Evolutionary conservation across 1,140 invertebrate genomes (phyloP).

Genomic region (Listronotus oregonensis): DNA sequence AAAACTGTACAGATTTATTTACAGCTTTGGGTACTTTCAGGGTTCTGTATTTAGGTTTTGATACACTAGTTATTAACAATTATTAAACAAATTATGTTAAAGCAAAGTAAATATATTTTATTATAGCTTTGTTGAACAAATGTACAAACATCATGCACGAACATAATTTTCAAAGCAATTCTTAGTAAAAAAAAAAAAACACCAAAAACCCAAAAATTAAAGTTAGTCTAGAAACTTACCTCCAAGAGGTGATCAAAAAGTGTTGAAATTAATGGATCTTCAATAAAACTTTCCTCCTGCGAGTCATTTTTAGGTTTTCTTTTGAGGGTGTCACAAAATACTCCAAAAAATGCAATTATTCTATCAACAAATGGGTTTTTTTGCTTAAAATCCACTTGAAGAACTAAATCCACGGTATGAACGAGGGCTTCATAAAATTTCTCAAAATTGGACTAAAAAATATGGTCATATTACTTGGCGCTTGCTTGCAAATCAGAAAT

Average conservation of each 20-base stretch:
- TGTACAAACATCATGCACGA: too few relatives aligned
- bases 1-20: too few relatives aligned
- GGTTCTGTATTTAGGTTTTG: too few relatives aligned
- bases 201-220: too few relatives aligned
- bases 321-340: background rate
- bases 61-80: too few relatives aligned
- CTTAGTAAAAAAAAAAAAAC: too few relatives aligned
- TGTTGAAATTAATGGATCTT: background rate
- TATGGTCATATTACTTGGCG: background rate
- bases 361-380: conserved; percentile 3
- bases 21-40: too few relatives aligned
- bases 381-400: background rate
- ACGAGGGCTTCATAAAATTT: conserved; percentile 1
- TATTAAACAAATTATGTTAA: too few relatives aligned
- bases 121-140: too few relatives aligned
- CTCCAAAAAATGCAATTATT: background rate
- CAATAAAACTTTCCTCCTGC: background rate
- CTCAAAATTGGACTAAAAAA: background rate
- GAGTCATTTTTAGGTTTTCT: background rate
- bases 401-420: background rate
- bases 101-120: too few relatives aligned
- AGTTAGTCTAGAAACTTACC: background rate
- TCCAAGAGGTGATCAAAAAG: background rate
- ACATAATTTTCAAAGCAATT: too few relatives aligned
- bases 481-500: background rate